These are phyloP conservation scores for Pogonophryne albipinna DNA, from an alignment of 2,797 vertebrate genomes.

Conservation along the genomic window DNA sequence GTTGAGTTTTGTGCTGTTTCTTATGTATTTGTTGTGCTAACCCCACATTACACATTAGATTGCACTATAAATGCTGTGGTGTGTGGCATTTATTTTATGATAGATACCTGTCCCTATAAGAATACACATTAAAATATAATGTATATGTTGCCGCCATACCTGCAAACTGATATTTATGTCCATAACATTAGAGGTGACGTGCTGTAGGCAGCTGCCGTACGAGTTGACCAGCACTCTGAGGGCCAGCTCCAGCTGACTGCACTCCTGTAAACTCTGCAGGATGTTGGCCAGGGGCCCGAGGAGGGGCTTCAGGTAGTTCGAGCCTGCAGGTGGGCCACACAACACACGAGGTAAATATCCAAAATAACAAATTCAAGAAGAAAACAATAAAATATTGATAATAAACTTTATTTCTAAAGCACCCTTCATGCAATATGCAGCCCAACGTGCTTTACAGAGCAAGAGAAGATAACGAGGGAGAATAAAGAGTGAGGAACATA, in stretches of 20 bases:
- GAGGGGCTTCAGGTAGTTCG: conserved; percentile 82
- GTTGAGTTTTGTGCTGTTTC: no score
- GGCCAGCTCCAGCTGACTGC: conserved; percentile 93
- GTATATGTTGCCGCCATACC: conserved; percentile 75
- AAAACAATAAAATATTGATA: background rate
- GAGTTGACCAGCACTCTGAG: conserved; percentile 87
- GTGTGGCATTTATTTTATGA: no score
- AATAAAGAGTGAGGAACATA: no score
- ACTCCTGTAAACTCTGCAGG: conserved; percentile 92
- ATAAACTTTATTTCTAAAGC: no score
- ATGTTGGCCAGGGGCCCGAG: conserved; percentile 84
- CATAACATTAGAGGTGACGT: conserved; percentile 89
- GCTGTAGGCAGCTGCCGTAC: conserved; percentile 90
- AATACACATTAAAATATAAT: no score
- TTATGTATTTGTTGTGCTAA: no score
- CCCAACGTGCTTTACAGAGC: no score
- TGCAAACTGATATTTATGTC: conserved; percentile 82
- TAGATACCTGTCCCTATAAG: no score
- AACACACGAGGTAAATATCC: conserved; percentile 5
- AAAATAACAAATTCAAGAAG: conserved; percentile 5
- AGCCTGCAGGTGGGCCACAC: conserved; percentile 54
- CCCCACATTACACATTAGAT: no score
- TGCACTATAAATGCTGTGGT: no score
- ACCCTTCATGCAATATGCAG: no score
- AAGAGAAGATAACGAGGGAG: no score